Evolutionary conservation across 2,797 vertebrate species (phyloP), one percentile per base, ranked within the genome.

Genomic region (Meda fulgida): DNA sequence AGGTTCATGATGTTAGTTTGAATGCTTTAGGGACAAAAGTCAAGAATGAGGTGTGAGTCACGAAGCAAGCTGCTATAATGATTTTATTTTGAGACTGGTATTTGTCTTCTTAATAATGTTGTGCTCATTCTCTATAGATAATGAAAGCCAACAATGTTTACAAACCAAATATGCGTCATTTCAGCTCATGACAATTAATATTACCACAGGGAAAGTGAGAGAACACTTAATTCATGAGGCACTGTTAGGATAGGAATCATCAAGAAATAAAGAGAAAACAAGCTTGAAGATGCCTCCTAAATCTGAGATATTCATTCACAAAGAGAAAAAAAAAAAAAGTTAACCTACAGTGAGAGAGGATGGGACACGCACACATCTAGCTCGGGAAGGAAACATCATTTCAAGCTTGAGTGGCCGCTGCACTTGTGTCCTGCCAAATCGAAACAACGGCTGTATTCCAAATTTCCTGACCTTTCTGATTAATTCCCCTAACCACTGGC

Each of bases 381-480:
- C 90, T 91, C 51, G 78, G 88, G 88, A 90, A 91, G 90, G 92
- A 92, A 81, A 90, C 91, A 93, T 92, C 90, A 92, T 94, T 94
- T 94, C 93, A 93, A 85, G 93, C 91, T 90, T 75, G 90, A 93
- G 91, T 93, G 92, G 88, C 83, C 81, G 67, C 91, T 89, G 88
- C 80, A 82, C 87, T 85, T 89, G 91, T 88, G 90, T 88, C 81
- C 89, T 90, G 91, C 90, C 91, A 93, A 88, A 91, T 85, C 86
- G 69, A 48, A 80, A 91, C 91, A 80, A 87, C 86, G 53, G 86
- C 91, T 88, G 93, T 92, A 92, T 93, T 91, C 90, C 91, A 94
- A 94, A 89, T 89, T 88, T 90, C 83, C 87, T 93, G 94, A 94
- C 93, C 93, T 93, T 94, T 93, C 89, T 36, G 81, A 86, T 81